phyloP scores from a whole-genome alignment of 2,797 vertebrate genomes.

The Rallus crepitans region DNA sequence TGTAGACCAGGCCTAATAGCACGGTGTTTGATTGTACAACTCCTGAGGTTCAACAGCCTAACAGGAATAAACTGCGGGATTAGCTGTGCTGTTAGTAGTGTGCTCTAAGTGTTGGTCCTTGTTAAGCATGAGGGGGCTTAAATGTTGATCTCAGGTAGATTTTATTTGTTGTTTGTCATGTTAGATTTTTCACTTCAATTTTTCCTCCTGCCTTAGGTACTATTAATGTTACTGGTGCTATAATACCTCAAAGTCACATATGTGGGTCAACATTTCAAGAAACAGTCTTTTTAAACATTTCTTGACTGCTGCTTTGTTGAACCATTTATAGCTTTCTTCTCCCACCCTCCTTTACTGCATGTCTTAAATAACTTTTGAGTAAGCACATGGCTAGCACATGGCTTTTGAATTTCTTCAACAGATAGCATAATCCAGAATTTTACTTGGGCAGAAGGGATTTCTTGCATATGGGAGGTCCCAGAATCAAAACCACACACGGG shows the following conservation, averaged over 20 bases:
- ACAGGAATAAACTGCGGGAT: background rate
- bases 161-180: background rate
- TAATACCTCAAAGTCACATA: background rate
- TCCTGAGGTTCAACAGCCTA: background rate
- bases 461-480: background rate
- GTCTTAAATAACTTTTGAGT: background rate
- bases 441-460: background rate
- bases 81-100: background rate
- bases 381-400: background rate
- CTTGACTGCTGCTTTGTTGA: background rate
- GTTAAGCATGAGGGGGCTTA: background rate
- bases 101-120: background rate
- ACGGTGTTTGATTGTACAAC: background rate
- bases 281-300: background rate
- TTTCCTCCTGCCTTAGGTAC: background rate
- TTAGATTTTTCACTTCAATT: background rate
- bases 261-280: background rate
- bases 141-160: background rate
- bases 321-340: background rate
- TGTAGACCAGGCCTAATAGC: background rate
- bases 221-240: background rate
- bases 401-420: background rate
- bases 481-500: background rate
- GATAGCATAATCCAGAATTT: background rate
- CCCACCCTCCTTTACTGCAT: background rate